Base-by-base conservation (phyloP, 2,113 vertebrate genomes). In the Aleadryas rufinucha region DNA sequence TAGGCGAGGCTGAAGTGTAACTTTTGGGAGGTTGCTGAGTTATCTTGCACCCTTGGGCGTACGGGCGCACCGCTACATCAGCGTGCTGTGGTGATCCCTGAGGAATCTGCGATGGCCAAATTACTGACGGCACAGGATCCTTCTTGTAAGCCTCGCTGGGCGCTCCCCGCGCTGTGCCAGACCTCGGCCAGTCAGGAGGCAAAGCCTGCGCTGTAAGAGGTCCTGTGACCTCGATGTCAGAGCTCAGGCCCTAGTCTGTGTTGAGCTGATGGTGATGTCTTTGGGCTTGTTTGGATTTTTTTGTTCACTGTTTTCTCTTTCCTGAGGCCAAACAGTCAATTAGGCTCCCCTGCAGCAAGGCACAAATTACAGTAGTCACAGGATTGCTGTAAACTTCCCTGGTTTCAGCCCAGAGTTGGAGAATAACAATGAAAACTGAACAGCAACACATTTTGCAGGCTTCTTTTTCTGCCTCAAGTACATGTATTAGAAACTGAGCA, bases 51-150 rank as follows among this genome's bases (percentile, higher is more conserved):
- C 54, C 8, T 7, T 30, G 61, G 1, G 28, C 11, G 33, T 3
- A 4, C 7, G 44, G 54, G 23, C 16, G 5, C 16, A 0, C 6
- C 0, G 68, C 76, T 53, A 0, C 50, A 6, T 49, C 64, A 9
- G 57, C 3, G 16, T 7, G 80, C 20, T 9, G 72, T 1, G 3
- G 42, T 4, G 50, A 53, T n/a, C 68, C 49, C 35, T 10, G 37
- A 81, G 84, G 72, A 59, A 10, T 42, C 12, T 7, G 18, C 42
- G 1, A 3, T 3, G 27, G n/a, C 31, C 64, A 16, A 1, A 13
- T 27, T 0, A 8, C 2, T 18, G 66, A 0, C 0, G 2, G 77
- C 54, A 2, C 54, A 6, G 66, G 47, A n/a, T 16, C 31, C 70
- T 30, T 50, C 37, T 22, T 19, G 13, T 27, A 3, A 44, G 49